A percentile compares a stretch with the other conserved stretches of the same genome.
Evolutionary conservation across 2,797 vertebrate genomes (phyloP).

Genomic region (Cottoperca gobio): DNA sequence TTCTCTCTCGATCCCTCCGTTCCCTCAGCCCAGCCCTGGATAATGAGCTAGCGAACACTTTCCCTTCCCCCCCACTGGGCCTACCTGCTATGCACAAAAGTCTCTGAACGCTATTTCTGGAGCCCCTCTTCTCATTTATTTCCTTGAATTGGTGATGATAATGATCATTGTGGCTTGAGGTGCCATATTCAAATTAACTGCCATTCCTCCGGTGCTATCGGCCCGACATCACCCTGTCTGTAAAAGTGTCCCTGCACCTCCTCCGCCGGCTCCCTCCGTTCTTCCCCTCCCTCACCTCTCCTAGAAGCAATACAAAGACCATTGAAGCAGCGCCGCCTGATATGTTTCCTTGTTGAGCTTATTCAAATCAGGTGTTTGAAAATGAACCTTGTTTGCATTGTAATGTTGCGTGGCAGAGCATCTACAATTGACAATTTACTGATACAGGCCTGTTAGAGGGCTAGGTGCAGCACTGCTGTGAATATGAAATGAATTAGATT

Average conservation of each 20-base stretch:
- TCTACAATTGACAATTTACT: slow-evolving; percentile 87
- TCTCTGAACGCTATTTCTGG: slow-evolving; percentile 87
- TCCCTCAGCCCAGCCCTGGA: slow-evolving; percentile 76
- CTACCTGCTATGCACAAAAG: slow-evolving; percentile 87
- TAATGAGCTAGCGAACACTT: slow-evolving; percentile 85
- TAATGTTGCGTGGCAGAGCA: slow-evolving; percentile 79
- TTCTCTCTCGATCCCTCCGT: slow-evolving; percentile 76
- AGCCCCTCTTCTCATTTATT: slow-evolving; percentile 89
- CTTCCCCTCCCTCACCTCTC: slow-evolving; percentile 55
- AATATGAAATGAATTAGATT: slow-evolving; percentile 84
- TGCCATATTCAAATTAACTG: slow-evolving; percentile 90
- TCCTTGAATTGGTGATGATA: slow-evolving; percentile 90
- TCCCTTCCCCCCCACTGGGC: slow-evolving; percentile 76
- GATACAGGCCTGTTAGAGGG: slow-evolving; percentile 81
- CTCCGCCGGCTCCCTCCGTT: slow-evolving; percentile 34
- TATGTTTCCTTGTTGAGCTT: slow-evolving; percentile 84
- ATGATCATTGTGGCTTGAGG: slow-evolving; percentile 89
- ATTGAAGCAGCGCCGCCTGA: slow-evolving; percentile 72
- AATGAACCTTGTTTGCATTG: slow-evolving; percentile 91
- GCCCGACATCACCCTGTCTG: slow-evolving; percentile 78
- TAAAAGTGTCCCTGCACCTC: slow-evolving; percentile 70
- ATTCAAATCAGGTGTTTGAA: slow-evolving; percentile 90
- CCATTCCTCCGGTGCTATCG: slow-evolving; percentile 86
- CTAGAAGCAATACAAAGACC: slow-evolving; percentile 79
- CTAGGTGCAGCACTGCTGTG: slow-evolving; percentile 55